Conservation (phyloP, 2,797 vertebrate genomes). For the Enteromius unitaeniatus region DNA sequence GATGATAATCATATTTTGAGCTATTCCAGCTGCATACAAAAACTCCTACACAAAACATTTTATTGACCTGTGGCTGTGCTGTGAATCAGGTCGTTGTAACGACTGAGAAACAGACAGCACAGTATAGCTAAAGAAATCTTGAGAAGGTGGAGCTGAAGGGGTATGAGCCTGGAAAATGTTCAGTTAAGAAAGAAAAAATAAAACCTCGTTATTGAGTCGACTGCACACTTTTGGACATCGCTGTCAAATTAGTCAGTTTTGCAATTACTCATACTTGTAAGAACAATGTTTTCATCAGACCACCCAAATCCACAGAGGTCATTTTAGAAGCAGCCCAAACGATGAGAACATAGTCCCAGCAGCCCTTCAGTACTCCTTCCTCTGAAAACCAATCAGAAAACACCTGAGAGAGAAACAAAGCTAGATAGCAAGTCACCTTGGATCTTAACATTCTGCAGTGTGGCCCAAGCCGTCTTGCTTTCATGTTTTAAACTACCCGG, state of each 20-base stretch:
- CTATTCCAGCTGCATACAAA: conserved; percentile 1
- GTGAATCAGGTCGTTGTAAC: conserved; percentile 41
- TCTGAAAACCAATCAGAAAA: neutral
- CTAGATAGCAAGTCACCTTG: conserved; percentile 15
- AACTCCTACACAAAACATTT: conserved; percentile 11
- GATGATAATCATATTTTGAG: neutral
- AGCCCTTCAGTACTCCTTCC: conserved; percentile 9
- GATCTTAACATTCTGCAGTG: neutral
- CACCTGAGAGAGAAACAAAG: conserved; percentile 15
- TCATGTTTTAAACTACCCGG: conserved; percentile 10
- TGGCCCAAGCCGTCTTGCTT: conserved; percentile 3
- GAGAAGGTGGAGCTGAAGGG: conserved; percentile 2
- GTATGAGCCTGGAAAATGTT: conserved; percentile 30
- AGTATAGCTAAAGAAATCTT: conserved; percentile 28
- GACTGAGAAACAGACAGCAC: conserved; percentile 4
- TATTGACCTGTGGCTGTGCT: conserved; percentile 20
- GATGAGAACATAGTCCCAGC: conserved; percentile 35
- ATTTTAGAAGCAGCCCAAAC: conserved; percentile 38
- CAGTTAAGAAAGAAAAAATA: neutral
- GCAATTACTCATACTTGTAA: conserved; percentile 24
- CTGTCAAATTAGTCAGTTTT: conserved; percentile 34
- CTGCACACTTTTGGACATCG: conserved; percentile 32
- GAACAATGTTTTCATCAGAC: conserved; percentile 42
- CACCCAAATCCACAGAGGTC: conserved; percentile 38
- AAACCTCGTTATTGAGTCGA: neutral